Percentiles rank a stretch among this genome's conserved stretches.
phyloP scores from a whole-genome alignment of 53 echinoderm and acorn worm species.

The Crossaster papposus region DNA sequence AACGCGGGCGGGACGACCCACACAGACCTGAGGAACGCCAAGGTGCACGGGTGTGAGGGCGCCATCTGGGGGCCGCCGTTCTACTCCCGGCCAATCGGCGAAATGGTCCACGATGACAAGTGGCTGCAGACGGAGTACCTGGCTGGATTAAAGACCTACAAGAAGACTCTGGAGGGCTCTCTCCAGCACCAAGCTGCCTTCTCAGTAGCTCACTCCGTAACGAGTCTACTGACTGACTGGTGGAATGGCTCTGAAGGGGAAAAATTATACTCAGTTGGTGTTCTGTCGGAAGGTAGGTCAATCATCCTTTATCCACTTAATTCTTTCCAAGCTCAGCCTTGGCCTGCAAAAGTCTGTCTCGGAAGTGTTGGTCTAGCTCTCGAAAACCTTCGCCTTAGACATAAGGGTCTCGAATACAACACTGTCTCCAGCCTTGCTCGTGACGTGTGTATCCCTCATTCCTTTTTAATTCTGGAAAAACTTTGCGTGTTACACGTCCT shows the following conservation, averaged over 20 bases:
- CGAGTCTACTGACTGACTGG: slow-evolving; percentile 86
- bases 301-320: neutral
- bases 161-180: slow-evolving; percentile 65
- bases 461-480: too few relatives aligned
- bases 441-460: too few relatives aligned
- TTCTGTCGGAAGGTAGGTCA: slow-evolving; percentile 81
- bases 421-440: too few relatives aligned
- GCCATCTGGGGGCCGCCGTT: slow-evolving; percentile 94
- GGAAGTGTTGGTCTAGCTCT: too few relatives aligned
- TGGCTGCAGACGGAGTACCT: slow-evolving; percentile 92
- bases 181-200: slow-evolving; percentile 72
- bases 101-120: slow-evolving; percentile 97
- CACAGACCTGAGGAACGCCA: slow-evolving; percentile 71
- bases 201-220: slow-evolving; percentile 84
- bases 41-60: slow-evolving; percentile 92
- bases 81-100: slow-evolving; percentile 86
- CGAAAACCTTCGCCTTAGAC: too few relatives aligned
- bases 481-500: too few relatives aligned
- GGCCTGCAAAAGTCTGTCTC: too few relatives aligned
- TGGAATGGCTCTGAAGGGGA: slow-evolving; percentile 73
- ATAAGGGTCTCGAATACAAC: too few relatives aligned
- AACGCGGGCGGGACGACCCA: slow-evolving; percentile 83
- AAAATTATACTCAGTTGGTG: slow-evolving; percentile 87
- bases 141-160: slow-evolving; percentile 68
- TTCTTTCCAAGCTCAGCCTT: too few relatives aligned